Conservation (phyloP, 2,113 vertebrate genomes). For the Petrocephalus microphthalmus region DNA sequence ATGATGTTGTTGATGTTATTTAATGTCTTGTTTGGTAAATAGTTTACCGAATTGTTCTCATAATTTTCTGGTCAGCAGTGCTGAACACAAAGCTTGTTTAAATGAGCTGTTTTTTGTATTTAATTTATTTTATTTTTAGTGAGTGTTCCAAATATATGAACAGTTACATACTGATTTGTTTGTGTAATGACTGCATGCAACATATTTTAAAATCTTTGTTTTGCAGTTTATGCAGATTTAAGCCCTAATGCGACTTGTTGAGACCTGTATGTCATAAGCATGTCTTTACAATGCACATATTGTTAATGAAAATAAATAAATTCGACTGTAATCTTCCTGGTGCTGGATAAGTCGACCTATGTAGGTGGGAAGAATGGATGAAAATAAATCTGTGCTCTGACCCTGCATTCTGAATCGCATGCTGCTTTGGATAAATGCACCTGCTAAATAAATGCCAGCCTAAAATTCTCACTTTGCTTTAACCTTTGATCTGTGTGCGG, state of each 20-base stretch:
- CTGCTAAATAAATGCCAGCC: no score
- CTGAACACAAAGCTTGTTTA: not conserved
- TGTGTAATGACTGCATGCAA: not conserved
- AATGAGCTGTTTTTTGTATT: not conserved
- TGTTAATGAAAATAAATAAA: not conserved
- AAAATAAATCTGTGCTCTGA: not conserved
- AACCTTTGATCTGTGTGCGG: no score
- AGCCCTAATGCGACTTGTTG: not conserved
- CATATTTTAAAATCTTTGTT: not conserved
- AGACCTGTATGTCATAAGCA: not conserved
- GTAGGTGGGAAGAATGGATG: not conserved
- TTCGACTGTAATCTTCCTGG: not conserved
- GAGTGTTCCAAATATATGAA: not conserved
- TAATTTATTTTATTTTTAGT: not conserved
- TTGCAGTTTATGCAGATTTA: not conserved
- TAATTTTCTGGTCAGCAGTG: not conserved
- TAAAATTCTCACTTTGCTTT: no score
- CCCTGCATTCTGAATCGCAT: no score
- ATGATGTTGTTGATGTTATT: not conserved
- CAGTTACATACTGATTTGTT: not conserved
- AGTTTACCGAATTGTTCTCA: not conserved
- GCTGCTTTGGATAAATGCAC: no score
- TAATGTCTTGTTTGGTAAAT: not conserved
- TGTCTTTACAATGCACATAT: not conserved
- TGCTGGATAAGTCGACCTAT: not conserved